Evolutionary conservation across 1,140 invertebrate species (phyloP).

Genomic region (Sogatella furcifera): DNA sequence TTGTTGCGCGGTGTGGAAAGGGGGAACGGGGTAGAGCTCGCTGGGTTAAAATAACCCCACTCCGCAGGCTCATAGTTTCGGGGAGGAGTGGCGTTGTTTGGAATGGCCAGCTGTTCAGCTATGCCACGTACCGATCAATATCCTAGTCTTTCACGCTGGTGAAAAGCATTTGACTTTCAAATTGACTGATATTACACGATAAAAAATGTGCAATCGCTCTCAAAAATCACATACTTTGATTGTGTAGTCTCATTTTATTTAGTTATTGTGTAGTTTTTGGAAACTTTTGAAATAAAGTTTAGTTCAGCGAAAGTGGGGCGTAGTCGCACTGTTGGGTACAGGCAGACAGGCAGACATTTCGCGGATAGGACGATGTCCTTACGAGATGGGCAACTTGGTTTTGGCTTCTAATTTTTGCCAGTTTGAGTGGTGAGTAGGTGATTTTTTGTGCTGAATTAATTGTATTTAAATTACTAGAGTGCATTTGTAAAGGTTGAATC

Average conservation of each 20-base stretch:
- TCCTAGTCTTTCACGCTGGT: neutral
- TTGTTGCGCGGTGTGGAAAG: too few species aligned
- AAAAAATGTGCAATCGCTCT: neutral
- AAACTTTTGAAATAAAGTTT: slow-evolving; percentile 1
- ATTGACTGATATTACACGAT: neutral
- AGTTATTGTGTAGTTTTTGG: slow-evolving; percentile 1
- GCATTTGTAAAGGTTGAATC: neutral
- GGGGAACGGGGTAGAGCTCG: neutral
- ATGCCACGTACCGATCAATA: slow-evolving; percentile 18
- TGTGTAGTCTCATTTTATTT: neutral
- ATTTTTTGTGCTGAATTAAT: neutral
- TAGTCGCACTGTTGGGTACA: slow-evolving; percentile 13
- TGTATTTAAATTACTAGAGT: neutral
- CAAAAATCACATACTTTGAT: neutral
- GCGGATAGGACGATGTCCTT: slow-evolving; percentile 18
- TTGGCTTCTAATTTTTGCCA: slow-evolving; percentile 21
- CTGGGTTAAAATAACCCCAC: slow-evolving; percentile 17
- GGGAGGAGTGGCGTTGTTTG: slow-evolving; percentile 8
- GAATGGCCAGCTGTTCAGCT: slow-evolving; percentile 3
- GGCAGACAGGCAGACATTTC: slow-evolving; percentile 11
- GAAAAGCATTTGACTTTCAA: neutral
- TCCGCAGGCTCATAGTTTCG: neutral
- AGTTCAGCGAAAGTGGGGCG: slow-evolving; percentile 9
- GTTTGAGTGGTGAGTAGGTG: slow-evolving; percentile 17
- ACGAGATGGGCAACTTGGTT: slow-evolving; percentile 17